Base-by-base conservation (phyloP, 1,140 invertebrate genomes). In the Armadillidium nasatum region DNA sequence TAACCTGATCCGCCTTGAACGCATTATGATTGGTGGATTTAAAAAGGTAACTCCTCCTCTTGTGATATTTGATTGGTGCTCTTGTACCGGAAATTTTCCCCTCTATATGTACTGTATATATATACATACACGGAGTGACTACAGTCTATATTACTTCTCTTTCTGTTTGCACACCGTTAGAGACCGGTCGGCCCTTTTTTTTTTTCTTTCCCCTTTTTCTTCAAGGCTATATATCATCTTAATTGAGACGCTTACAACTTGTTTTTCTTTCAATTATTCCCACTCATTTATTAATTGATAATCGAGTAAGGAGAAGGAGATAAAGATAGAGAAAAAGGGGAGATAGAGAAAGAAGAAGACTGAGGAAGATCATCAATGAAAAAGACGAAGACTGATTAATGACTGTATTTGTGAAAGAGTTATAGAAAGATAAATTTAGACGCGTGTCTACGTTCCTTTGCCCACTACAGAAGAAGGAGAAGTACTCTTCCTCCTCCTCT, bases 211-310 rank as follows among this genome's bases (percentile, higher is more conserved):
- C 33, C 33, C 33, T 60, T 60, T 60, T 60, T 19, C 19, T 19
- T 60, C 50, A 60, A 60, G 19, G 50, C 11, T 3, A 60, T 60
- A 60, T 60, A 15, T 60, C 50, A 60, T 60, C 50, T 60, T 60
- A 60, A 60, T 60, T 60, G 50, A 60, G 50, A 60, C 50, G 50
- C 11, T 60, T 60, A 60, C 50, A 60, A 60, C 50, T 60, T 60
- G 50, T 60, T 60, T 60, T 60, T 60, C 50, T 19, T 60, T 60
- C 50, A 60, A 60, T 60, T 60, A 60, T 60, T 60, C 7, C 11
- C 50, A 60, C 11, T 60, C 11, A 60, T 60, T 60, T 60, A 60
- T 60, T 60, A 60, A 60, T 60, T 60, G 50, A 60, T 60, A 60
- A 60, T 60, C 50, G 33, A 33, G 33, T 3, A 33, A 3, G 33